Conservation (phyloP, 2,888 invertebrate species). For the Labia minor region DNA sequence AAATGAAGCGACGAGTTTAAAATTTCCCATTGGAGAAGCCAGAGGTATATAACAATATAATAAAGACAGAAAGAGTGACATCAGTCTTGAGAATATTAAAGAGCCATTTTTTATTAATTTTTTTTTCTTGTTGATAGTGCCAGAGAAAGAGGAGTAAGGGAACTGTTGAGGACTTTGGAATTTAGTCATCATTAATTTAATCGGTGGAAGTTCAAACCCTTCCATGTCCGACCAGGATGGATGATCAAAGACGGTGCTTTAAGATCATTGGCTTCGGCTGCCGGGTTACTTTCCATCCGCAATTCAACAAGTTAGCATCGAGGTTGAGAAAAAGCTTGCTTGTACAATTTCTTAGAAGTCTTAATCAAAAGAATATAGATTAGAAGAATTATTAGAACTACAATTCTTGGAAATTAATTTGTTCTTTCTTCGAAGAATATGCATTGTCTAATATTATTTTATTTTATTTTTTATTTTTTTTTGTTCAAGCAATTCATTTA, state of each 20-base stretch:
- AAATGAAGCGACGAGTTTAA: background rate
- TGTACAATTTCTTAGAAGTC: background rate
- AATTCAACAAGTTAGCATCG: background rate
- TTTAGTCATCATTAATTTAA: background rate
- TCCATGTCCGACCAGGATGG: background rate
- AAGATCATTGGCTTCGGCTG: background rate
- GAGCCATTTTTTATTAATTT: too few relatives aligned
- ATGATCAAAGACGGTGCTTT: background rate
- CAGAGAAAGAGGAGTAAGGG: background rate
- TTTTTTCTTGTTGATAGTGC: background rate
- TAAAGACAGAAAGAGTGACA: background rate
- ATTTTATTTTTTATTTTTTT: too few relatives aligned
- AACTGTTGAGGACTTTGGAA: background rate
- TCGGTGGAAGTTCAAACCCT: background rate
- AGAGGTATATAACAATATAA: background rate
- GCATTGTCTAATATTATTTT: too few relatives aligned
- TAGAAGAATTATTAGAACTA: too few relatives aligned
- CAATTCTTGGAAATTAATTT: too few relatives aligned
- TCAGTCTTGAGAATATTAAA: background rate
- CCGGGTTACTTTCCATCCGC: background rate
- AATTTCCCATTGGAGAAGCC: background rate
- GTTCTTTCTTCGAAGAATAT: too few relatives aligned
- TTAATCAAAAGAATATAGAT: background rate
- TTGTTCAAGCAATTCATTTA: too few relatives aligned
- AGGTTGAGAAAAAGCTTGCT: background rate